Percentiles rank a stretch among this genome's conserved stretches.
phyloP scores from a whole-genome alignment of 2,113 vertebrate species.

The Maccullochella peelii region DNA sequence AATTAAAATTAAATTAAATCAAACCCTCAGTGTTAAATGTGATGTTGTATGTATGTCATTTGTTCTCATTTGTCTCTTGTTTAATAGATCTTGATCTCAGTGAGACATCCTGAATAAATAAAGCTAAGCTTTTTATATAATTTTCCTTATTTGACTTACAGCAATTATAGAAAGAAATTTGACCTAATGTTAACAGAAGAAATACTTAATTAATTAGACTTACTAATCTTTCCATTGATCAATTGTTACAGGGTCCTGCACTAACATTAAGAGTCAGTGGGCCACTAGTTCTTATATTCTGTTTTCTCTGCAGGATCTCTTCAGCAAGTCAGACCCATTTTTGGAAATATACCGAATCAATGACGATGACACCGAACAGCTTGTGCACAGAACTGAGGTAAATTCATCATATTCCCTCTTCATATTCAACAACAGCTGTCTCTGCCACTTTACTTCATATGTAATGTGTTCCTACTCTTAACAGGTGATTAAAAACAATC shows the following conservation, averaged over 20 bases:
- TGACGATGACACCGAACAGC: slow-evolving; percentile 89
- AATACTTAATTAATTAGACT: not conserved
- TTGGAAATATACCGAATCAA: slow-evolving; percentile 94
- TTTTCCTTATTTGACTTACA: not conserved
- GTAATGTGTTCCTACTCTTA: slow-evolving; percentile 10
- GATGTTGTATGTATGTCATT: not conserved
- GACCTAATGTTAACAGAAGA: not conserved
- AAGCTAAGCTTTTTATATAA: not conserved
- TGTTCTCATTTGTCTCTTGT: not conserved
- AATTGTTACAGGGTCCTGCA: not conserved
- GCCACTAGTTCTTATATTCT: slow-evolving; percentile 1
- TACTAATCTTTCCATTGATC: not conserved
- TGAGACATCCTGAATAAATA: not conserved
- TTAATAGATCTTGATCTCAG: slow-evolving; percentile 7
- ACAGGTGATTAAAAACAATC: slow-evolving; percentile 96
- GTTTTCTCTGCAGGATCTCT: slow-evolving; percentile 88
- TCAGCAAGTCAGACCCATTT: slow-evolving; percentile 97
- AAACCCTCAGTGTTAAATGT: not conserved
- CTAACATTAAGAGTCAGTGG: not conserved
- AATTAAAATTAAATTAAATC: not conserved
- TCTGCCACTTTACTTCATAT: not conserved
- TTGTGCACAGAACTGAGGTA: slow-evolving; percentile 94
- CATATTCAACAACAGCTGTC: not conserved
- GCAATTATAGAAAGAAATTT: not conserved
- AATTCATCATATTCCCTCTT: slow-evolving; percentile 20